phyloP scores from a whole-genome alignment of 2,797 vertebrate genomes.

The Lates japonicus region DNA sequence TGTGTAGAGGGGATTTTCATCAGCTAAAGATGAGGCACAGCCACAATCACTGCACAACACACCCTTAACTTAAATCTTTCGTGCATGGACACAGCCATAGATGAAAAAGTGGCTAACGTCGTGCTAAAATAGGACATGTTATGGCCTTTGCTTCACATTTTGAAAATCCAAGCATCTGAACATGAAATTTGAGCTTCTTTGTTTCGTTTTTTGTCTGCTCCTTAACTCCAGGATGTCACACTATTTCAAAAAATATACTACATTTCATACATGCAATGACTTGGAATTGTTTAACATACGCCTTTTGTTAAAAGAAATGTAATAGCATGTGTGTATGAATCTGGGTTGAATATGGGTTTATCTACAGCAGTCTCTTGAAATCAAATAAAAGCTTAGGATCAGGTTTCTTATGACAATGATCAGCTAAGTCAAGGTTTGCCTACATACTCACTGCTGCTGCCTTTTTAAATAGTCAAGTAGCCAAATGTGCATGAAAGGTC shows the following conservation, averaged over 20 bases:
- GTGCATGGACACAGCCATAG: constrained; percentile 28
- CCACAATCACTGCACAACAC: constrained; percentile 66
- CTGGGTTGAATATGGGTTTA: not conserved
- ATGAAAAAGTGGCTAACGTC: constrained; percentile 21
- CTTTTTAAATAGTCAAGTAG: not conserved
- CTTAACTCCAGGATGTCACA: not conserved
- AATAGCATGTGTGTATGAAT: not conserved
- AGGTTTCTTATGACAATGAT: constrained; percentile 11
- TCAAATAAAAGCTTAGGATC: constrained; percentile 9
- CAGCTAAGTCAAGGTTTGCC: constrained; percentile 7
- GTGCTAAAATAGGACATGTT: constrained; percentile 21
- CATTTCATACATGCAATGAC: not conserved
- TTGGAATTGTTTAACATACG: not conserved
- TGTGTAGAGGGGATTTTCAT: constrained; percentile 53
- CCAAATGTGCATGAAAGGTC: constrained; percentile 13
- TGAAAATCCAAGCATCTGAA: constrained; percentile 14
- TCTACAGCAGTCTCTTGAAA: constrained; percentile 2
- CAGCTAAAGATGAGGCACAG: constrained; percentile 49
- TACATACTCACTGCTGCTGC: not conserved
- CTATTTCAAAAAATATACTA: not conserved
- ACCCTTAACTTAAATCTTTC: constrained; percentile 56
- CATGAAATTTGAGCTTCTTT: not conserved
- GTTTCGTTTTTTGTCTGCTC: not conserved
- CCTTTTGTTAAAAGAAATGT: not conserved
- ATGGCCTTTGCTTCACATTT: constrained; percentile 4